Evolutionary conservation across 92 coral and sea anemone genomes (phyloP).

Genomic region (Zoanthus solanderi): DNA sequence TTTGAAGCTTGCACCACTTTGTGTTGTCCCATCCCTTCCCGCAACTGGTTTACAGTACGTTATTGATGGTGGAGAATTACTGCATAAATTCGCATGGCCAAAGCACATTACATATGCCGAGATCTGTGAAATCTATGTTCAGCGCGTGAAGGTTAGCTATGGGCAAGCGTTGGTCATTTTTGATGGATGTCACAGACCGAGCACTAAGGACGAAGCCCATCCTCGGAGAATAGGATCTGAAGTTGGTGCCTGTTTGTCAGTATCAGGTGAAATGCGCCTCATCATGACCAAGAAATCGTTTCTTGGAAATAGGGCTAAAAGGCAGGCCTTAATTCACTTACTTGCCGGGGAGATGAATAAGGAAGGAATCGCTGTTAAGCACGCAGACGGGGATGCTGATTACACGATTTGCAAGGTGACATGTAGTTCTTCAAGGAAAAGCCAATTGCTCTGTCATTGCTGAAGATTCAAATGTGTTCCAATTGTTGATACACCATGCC

Average conservation of each 20-base stretch:
- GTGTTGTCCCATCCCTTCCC: constrained; percentile 3
- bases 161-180: constrained; percentile 41
- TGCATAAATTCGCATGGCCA: constrained; percentile 58
- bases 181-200: constrained; percentile 54
- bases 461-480: constrained; percentile 24
- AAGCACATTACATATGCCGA: constrained; percentile 49
- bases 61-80: constrained; percentile 26
- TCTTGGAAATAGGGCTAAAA: constrained; percentile 15
- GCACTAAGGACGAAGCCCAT: constrained; percentile 41
- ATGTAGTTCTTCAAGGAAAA: not conserved
- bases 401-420: constrained; percentile 1
- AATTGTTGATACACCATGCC: not conserved
- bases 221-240: constrained; percentile 27
- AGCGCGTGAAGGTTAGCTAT: constrained; percentile 36
- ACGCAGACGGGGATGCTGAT: not conserved
- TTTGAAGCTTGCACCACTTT: not conserved
- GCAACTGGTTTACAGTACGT: constrained; percentile 4
- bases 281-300: constrained; percentile 39
- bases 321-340: not conserved
- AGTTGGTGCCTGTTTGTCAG: constrained; percentile 38
- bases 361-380: not conserved
- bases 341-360: not conserved
- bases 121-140: constrained; percentile 44
- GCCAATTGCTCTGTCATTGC: constrained; percentile 16
- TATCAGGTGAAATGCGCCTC: constrained; percentile 54